Conservation (phyloP, 2,888 invertebrate species). For the Mechanitis mazaeus region DNA sequence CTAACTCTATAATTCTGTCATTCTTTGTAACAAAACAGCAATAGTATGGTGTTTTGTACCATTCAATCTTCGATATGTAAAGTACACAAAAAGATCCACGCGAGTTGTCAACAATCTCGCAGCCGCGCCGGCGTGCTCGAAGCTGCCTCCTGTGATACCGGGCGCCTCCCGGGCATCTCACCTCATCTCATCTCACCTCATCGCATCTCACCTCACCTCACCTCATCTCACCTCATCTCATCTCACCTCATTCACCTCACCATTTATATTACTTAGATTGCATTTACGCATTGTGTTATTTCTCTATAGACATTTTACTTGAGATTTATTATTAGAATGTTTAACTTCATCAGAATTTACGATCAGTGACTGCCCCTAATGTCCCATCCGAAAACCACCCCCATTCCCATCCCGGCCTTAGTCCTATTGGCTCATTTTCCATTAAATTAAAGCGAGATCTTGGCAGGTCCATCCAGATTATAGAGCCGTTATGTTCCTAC, state of each 20-base stretch:
- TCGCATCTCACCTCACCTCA: constrained; percentile 5
- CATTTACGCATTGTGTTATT: constrained; percentile 4
- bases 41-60: too few species aligned
- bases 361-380: too few species aligned
- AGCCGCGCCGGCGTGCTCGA: constrained; percentile 37
- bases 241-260: neutral
- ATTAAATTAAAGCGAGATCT: constrained; percentile 12
- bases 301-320: too few species aligned
- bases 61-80: too few species aligned
- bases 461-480: constrained; percentile 1
- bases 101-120: constrained; percentile 9
- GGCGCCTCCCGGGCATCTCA: constrained; percentile 35
- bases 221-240: neutral
- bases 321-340: too few species aligned
- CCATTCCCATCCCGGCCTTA: too few species aligned
- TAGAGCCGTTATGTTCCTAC: constrained; percentile 3
- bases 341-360: too few species aligned
- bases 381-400: too few species aligned
- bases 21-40: too few species aligned
- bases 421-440: neutral
- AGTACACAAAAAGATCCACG: too few species aligned
- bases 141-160: constrained; percentile 57
- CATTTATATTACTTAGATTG: constrained; percentile 1
- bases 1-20: neutral
- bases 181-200: constrained; percentile 3